Base-by-base conservation (phyloP, 2,888 invertebrate species). In the Masnerella sp. region DNA sequence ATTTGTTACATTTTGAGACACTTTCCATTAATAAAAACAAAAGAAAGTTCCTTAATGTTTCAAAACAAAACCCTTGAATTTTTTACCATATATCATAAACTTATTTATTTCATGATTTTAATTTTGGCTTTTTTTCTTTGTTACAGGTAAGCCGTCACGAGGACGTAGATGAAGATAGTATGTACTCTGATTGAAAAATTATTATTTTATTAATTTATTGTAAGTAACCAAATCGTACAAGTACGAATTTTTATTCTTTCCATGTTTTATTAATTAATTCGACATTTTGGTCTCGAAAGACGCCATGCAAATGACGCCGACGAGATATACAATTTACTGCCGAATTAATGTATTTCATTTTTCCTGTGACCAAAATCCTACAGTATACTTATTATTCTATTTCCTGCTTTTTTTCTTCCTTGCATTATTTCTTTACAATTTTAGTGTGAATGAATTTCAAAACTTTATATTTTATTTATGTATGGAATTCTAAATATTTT, bases 121-220 rank as follows among this genome's bases (percentile, higher is more conserved):
- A 30, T 32, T 40, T 18, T 20, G 4, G 22, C 32, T 30, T 56
- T 75, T 11, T 62, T 5, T 71, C 32, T 76, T 68, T 78, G 69
- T 80, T 78, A 80, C 77, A 83, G 83, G 83, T 83, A 84, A 84
- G 82, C 80, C 70, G 79, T 77, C 77, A 78, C 78, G 77, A 78
- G 78, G 80, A 72, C 75, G 72, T 78, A 78, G 75, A 78, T 77
- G 78, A 77, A 77, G 77, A 77, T 80, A 80, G 79, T 78, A 79
- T 79, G 79, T 80, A 79, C 79, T 77, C 70, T 74, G 77, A 77
- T 77, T 77, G 74, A 74, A 70, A 74, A 72, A 68, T 77, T 77
- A 73, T 74, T 76, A 75, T 77, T 74, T 71, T 67, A 51, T 64
- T 68, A 47, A 62, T 32, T 70, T 72, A 72, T 71, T 70, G 80